Base-by-base conservation (phyloP, 2,113 vertebrate species). In the Aleadryas rufinucha region DNA sequence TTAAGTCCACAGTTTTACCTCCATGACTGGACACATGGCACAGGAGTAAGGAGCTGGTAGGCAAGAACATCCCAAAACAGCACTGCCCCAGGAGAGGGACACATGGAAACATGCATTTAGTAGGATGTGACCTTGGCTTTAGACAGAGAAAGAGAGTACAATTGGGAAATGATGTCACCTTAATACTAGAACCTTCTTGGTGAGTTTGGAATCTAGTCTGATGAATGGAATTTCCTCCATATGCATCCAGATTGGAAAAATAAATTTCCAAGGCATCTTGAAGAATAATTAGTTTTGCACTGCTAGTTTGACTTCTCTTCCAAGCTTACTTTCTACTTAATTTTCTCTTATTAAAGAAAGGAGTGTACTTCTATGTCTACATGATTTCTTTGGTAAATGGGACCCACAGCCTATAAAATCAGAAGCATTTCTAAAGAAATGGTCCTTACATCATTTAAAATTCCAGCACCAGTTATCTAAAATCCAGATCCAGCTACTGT, bases 361-460 rank as follows among this genome's bases (percentile, higher is more conserved):
- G 90, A 95, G 95, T 85, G 44, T 53, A 56, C 53, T 87, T 87
- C 78, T n/a, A 12, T 1, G 6, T 57, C 49, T 89, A 78, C 22
- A 6, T 11, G 21, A 90, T 52, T 57, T 97, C 97, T 97, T 96
- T 96, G 96, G 97, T 95, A 93, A 91, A 83, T 47, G 84, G 87
- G 88, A 93, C 93, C 53, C 78, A 93, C 52, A 91, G 74, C 72
- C 91, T 93, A 79, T 27, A 42, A 71, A 89, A 61, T 53, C 47
- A 68, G 28, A 56, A 39, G 45, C 42, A 80, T 82, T 68, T 61
- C 23, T 70, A 60, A 57, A 92, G 16, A 71, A 57, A 61, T 74
- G 95, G 95, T 95, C 90, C 59, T 89, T 44, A 94, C 26, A 89
- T 78, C 7, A 52, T 63, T 87, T 31, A 75, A 78, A 83, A 92